Percentiles rank a stretch among this genome's conserved stretches.
phyloP scores from a whole-genome alignment of 1,140 invertebrate genomes.

The Ceratoteleas bidentatus region DNA sequence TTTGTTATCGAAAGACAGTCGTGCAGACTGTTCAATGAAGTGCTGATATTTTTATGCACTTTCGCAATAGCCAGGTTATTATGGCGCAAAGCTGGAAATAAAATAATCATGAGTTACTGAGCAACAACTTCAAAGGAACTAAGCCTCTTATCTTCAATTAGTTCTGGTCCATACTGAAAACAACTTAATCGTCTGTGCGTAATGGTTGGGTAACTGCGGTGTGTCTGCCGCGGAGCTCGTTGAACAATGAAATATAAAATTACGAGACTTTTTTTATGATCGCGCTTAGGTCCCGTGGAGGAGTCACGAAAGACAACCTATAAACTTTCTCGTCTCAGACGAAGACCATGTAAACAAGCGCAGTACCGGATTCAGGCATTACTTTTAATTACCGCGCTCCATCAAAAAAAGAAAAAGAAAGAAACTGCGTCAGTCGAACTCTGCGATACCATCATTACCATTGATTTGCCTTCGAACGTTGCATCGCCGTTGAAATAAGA shows the following conservation, averaged over 20 bases:
- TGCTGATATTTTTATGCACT: conserved; percentile 60
- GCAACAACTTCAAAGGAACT: conserved; percentile 63
- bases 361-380: conserved; percentile 16
- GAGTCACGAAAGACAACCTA: conserved; percentile 48
- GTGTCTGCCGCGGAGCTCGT: conserved; percentile 35
- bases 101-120: conserved; percentile 63
- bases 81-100: conserved; percentile 59
- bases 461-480: conserved; percentile 5
- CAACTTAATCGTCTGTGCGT: conserved; percentile 64
- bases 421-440: conserved; percentile 1
- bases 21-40: conserved; percentile 23
- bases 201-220: conserved; percentile 45
- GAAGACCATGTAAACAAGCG: conserved; percentile 36
- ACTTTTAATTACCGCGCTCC: conserved; percentile 35
- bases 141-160: conserved; percentile 68
- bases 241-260: conserved; percentile 64
- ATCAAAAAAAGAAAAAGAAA: too few species aligned
- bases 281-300: conserved; percentile 37
- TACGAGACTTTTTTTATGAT: conserved; percentile 59
- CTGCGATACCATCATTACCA: conserved; percentile 17
- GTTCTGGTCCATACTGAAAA: conserved; percentile 62
- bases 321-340: conserved; percentile 46
- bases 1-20: conserved; percentile 39
- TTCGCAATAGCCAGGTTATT: conserved; percentile 36
- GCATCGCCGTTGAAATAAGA: conserved; percentile 13